These are phyloP conservation scores for western clawed frog (Xenopus tropicalis) DNA, from an alignment of 2,113 vertebrate species.

Conservation along the genomic window UCB_Xtro_10.0 CM004444.2:87983001-87983500, in stretches of 20 bases:
- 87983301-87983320: slow-evolving; percentile 14
- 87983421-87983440: slow-evolving; percentile 14
- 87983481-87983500: background rate
- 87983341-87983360: slow-evolving; percentile 15
- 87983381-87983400: slow-evolving; percentile 35
- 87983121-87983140: slow-evolving; percentile 58
- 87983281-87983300: background rate
- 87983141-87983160: slow-evolving; percentile 74
- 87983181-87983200: slow-evolving; percentile 29
- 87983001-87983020: too few species aligned
- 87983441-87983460: background rate
- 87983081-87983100: too few species aligned
- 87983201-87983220: slow-evolving; percentile 5
- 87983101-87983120: too few species aligned
- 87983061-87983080: too few species aligned
- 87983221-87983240: background rate
- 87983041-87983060: too few species aligned
- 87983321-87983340: slow-evolving; percentile 15
- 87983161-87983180: slow-evolving; percentile 56
- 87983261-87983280: background rate
- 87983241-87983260: slow-evolving; percentile 16
- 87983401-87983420: slow-evolving; percentile 26
- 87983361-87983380: slow-evolving; percentile 30
- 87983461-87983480: background rate
- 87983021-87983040: too few species aligned